Evolutionary conservation across 1,140 invertebrate genomes (phyloP).

Genomic region (Sitobion miscanthi): DNA sequence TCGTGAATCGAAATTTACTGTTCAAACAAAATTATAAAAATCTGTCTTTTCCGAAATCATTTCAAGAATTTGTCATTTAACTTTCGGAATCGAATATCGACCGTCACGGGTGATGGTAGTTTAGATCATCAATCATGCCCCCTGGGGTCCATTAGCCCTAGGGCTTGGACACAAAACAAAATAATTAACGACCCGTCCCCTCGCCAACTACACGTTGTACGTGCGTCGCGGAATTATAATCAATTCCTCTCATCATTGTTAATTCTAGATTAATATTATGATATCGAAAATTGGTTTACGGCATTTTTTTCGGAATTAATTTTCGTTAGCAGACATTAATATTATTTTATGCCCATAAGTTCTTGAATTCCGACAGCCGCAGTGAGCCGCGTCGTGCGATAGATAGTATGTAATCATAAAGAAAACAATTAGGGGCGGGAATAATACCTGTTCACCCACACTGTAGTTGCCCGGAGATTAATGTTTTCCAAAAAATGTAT

Average conservation of each 20-base stretch:
- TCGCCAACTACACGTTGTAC: not conserved
- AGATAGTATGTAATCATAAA: slow-evolving; percentile 51
- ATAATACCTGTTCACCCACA: slow-evolving; percentile 57
- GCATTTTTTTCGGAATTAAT: not conserved
- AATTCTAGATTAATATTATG: slow-evolving; percentile 5
- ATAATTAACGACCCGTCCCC: not conserved
- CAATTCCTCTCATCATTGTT: not conserved
- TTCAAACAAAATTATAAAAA: not conserved
- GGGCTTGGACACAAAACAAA: not conserved
- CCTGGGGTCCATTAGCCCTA: not conserved
- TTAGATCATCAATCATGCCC: not conserved
- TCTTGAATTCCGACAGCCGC: not conserved
- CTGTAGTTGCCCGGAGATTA: slow-evolving; percentile 47
- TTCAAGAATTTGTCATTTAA: not conserved
- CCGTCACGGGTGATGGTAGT: not conserved
- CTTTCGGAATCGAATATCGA: not conserved
- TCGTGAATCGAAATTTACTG: not conserved
- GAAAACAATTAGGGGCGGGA: slow-evolving; percentile 56
- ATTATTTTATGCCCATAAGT: not conserved
- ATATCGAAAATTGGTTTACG: not conserved
- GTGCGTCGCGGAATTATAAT: not conserved
- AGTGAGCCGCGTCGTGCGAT: not conserved
- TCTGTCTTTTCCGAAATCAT: not conserved
- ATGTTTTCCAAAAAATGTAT: slow-evolving; percentile 52
- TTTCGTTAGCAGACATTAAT: not conserved